Percentiles rank a stretch among this genome's conserved stretches.
Conservation (phyloP, 2,797 vertebrate species). For the Lagodon rhomboides region DNA sequence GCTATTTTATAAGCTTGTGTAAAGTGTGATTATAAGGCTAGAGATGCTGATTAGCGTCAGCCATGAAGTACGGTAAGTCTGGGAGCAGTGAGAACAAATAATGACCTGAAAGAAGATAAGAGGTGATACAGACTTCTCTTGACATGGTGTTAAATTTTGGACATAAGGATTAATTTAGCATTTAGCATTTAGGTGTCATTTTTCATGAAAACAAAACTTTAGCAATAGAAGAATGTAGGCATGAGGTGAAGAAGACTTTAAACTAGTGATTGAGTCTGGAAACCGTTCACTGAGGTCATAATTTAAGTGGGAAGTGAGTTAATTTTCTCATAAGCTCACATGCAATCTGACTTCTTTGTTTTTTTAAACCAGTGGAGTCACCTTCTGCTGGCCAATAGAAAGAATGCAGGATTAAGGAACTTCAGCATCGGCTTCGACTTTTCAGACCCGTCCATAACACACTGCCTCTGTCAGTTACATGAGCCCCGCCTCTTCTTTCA, state of each 20-base stretch:
- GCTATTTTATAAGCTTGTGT: not conserved
- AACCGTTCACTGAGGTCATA: too few relatives aligned
- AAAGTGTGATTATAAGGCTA: not conserved
- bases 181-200: not conserved
- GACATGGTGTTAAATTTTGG: not conserved
- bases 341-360: too few relatives aligned
- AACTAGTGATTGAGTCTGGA: too few relatives aligned
- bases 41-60: not conserved
- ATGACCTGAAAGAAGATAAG: not conserved
- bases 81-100: not conserved
- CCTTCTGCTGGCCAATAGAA: too few relatives aligned
- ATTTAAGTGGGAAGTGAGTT: too few relatives aligned
- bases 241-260: not conserved
- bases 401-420: too few relatives aligned
- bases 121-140: not conserved
- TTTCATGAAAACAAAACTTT: not conserved
- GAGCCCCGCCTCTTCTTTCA: constrained; percentile 11
- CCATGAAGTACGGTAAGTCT: not conserved
- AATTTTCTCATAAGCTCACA: too few relatives aligned
- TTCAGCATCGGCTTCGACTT: not conserved
- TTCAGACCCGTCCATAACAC: not conserved
- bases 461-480: not conserved
- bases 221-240: not conserved
- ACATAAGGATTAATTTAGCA: too few relatives aligned
- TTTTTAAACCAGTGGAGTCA: too few relatives aligned